Conservation (phyloP, 2,113 vertebrate genomes). For the Barnardius zonarius region DNA sequence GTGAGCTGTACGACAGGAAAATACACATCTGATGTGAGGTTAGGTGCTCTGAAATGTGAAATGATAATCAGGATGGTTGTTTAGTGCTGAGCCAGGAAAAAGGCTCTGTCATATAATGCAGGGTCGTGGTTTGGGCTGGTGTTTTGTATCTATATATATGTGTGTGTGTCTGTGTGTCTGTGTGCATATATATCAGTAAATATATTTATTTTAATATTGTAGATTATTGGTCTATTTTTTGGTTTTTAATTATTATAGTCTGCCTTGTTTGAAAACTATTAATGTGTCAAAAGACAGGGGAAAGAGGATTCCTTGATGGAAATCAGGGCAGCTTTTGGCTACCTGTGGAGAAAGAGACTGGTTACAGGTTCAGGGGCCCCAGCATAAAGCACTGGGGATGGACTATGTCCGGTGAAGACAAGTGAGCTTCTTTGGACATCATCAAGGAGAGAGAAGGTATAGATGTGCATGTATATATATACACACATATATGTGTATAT, state of each 20-base stretch:
- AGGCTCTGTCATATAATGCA: background rate
- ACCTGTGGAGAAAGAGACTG: background rate
- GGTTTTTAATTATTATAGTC: background rate
- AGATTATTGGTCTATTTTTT: background rate
- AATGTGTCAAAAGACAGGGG: background rate
- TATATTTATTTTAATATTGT: background rate
- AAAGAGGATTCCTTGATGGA: background rate
- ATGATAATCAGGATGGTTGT: background rate
- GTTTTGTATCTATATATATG: background rate
- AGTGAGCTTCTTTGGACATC: background rate
- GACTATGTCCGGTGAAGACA: background rate
- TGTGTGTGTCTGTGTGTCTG: background rate
- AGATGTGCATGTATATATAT: no score
- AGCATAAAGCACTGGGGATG: background rate
- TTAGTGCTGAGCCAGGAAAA: background rate
- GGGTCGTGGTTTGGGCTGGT: background rate
- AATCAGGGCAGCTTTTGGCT: background rate
- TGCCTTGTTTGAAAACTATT: background rate
- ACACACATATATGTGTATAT: background rate
- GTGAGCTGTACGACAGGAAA: conserved; percentile 48
- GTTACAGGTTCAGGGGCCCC: background rate
- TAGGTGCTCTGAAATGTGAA: conserved; percentile 32
- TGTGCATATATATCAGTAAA: no score
- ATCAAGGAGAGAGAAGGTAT: background rate
- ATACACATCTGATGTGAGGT: background rate